phyloP scores from a whole-genome alignment of 1,140 invertebrate species.

The Wiebesia pumilae region DNA sequence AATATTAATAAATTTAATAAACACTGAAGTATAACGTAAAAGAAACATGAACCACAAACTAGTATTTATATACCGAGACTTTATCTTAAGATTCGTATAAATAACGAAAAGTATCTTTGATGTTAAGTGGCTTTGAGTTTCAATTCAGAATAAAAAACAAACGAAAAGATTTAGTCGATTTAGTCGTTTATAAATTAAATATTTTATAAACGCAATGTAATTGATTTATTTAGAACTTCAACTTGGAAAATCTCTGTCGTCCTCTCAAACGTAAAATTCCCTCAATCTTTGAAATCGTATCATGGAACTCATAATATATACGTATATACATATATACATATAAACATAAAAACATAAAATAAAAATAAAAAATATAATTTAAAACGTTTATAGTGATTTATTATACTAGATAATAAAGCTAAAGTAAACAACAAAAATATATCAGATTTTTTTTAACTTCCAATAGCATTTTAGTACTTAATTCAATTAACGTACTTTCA shows the following conservation, averaged over 20 bases:
- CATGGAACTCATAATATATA: not conserved
- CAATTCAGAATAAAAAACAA: not conserved
- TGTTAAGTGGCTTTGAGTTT: no score
- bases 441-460: no score
- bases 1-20: no score
- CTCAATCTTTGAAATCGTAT: not conserved
- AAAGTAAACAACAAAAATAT: no score
- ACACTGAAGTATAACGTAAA: no score
- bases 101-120: no score
- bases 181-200: no score
- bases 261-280: not conserved
- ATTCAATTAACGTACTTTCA: no score
- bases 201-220: slow-evolving; percentile 14
- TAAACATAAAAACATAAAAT: not conserved
- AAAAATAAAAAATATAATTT: not conserved
- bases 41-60: no score
- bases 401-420: not conserved
- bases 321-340: not conserved
- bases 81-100: no score
- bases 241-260: not conserved
- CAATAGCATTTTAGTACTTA: no score
- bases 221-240: not conserved
- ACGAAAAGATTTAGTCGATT: not conserved
- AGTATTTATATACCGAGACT: no score
- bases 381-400: not conserved